Conservation (phyloP, 2,113 vertebrate species). For the Pionites leucogaster region DNA sequence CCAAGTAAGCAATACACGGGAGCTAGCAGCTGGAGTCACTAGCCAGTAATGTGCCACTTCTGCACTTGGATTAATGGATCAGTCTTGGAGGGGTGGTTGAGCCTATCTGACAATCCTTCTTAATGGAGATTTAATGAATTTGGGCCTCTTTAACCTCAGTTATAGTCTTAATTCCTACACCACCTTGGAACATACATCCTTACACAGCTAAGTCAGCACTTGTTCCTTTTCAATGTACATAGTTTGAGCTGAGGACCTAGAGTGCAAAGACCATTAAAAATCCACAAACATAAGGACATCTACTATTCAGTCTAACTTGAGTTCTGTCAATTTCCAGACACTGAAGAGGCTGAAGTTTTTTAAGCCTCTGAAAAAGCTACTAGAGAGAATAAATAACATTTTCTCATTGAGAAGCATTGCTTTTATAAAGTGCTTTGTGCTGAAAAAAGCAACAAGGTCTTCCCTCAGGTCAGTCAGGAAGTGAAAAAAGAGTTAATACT, state of each 20-base stretch:
- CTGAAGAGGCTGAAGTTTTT: not conserved
- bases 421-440: not conserved
- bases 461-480: not conserved
- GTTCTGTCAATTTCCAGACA: not conserved
- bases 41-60: not conserved
- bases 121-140: not conserved
- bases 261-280: not conserved
- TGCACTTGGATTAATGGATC: not conserved
- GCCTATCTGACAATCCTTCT: not conserved
- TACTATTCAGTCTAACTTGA: not conserved
- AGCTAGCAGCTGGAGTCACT: not conserved
- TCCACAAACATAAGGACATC: not conserved
- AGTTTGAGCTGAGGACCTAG: not conserved
- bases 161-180: not conserved
- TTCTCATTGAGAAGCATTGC: not conserved
- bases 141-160: not conserved
- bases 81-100: not conserved
- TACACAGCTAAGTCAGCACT: not conserved
- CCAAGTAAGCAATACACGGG: not conserved
- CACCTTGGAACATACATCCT: not conserved
- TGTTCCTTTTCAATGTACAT: not conserved
- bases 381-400: not conserved
- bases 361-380: not conserved
- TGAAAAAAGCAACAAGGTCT: not conserved
- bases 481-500: not conserved